These are phyloP conservation scores for Drosophila anomalipes DNA, from an alignment of 2,888 invertebrate genomes.

Conservation along the genomic window DNA sequence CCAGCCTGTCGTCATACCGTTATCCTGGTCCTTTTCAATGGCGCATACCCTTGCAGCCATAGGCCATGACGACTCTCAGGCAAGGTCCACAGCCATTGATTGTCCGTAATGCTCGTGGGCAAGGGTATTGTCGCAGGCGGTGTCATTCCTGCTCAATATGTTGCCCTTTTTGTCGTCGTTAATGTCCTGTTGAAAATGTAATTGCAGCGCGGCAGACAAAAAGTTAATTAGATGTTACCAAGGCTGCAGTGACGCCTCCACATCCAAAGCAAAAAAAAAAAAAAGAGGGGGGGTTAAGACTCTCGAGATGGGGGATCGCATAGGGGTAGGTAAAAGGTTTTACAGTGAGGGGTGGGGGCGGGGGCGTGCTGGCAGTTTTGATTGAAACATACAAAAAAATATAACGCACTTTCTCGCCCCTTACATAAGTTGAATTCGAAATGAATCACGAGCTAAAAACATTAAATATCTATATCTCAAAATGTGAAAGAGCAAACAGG, in stretches of 20 bases:
- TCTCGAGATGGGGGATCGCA: background rate
- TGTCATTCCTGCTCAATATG: background rate
- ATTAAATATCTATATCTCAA: background rate
- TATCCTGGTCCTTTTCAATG: slow-evolving; percentile 25
- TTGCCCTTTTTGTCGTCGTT: slow-evolving; percentile 7
- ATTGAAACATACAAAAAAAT: slow-evolving; percentile 58
- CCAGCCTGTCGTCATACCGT: slow-evolving; percentile 48
- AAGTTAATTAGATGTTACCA: slow-evolving; percentile 79
- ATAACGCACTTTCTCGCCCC: background rate
- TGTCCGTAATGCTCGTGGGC: background rate
- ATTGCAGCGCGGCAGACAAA: slow-evolving; percentile 64
- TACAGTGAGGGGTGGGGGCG: background rate
- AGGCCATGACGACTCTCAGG: background rate
- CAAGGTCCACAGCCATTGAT: background rate
- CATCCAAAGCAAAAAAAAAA: background rate
- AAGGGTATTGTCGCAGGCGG: slow-evolving; percentile 32
- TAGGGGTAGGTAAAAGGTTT: slow-evolving; percentile 10
- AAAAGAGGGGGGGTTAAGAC: slow-evolving; percentile 8
- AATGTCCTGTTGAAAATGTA: slow-evolving; percentile 71
- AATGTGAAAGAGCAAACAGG: slow-evolving; percentile 58
- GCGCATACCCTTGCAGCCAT: background rate
- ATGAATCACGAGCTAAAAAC: slow-evolving; percentile 57
- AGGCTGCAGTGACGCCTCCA: slow-evolving; percentile 48
- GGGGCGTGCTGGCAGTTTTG: slow-evolving; percentile 27
- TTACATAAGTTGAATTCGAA: slow-evolving; percentile 19